A percentile compares a stretch with the other conserved stretches of the same genome.
Conservation (phyloP, 2,113 vertebrate genomes). For the Pollimyrus isidori region DNA sequence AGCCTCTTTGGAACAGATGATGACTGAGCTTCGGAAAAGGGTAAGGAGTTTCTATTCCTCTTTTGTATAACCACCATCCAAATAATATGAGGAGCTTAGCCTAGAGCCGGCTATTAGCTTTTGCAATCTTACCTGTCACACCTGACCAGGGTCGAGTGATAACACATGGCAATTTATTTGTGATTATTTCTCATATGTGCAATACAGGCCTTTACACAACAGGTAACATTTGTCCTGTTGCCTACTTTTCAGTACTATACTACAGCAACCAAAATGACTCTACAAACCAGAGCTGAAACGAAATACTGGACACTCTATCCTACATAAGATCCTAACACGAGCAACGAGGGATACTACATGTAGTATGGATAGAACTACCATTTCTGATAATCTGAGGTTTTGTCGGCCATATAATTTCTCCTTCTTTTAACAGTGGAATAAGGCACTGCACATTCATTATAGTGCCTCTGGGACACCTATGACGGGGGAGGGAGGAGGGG, state of each 20-base stretch:
- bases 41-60: neutral
- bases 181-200: too few relatives aligned
- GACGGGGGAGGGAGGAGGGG: neutral
- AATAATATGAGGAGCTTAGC: neutral
- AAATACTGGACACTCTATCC: neutral
- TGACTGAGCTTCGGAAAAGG: neutral
- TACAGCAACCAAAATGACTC: neutral
- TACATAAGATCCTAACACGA: neutral
- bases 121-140: neutral
- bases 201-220: too few relatives aligned
- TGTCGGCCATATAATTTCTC: neutral
- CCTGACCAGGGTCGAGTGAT: too few relatives aligned
- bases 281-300: neutral
- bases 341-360: neutral
- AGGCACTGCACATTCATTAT: neutral
- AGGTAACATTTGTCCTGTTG: too few relatives aligned
- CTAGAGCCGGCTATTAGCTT: neutral
- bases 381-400: neutral
- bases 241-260: neutral
- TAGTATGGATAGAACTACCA: neutral
- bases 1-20: neutral
- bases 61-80: neutral
- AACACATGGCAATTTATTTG: too few relatives aligned
- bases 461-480: neutral
- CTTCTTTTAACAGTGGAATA: neutral